Evolutionary conservation across 92 coral and sea anemone species (phyloP).

Genomic region (Heliopora coerulea): DNA sequence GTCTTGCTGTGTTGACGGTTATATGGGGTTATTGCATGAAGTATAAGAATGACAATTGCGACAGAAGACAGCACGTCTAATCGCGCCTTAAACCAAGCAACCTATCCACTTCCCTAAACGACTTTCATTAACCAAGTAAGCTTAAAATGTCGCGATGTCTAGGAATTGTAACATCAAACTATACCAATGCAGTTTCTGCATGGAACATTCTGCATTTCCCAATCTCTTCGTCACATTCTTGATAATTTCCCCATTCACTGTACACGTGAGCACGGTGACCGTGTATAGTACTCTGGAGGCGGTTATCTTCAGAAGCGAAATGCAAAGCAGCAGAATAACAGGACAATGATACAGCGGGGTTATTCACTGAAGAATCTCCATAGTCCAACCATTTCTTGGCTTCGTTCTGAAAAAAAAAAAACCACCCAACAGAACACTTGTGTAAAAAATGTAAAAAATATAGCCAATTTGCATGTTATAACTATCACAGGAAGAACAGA

Average conservation of each 20-base stretch:
- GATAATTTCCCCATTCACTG: background rate
- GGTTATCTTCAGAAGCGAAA: slow-evolving; percentile 18
- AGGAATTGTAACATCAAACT: background rate
- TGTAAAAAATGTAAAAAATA: too few species aligned
- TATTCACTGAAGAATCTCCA: background rate
- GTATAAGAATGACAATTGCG: too few species aligned
- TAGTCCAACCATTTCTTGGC: slow-evolving; percentile 5
- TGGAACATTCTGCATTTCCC: slow-evolving; percentile 2
- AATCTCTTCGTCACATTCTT: slow-evolving; percentile 8
- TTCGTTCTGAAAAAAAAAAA: background rate
- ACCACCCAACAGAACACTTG: too few species aligned
- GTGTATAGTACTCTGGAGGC: background rate
- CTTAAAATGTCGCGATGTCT: too few species aligned
- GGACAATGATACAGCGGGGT: background rate
- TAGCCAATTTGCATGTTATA: too few species aligned
- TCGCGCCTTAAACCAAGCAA: too few species aligned
- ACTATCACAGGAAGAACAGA: too few species aligned
- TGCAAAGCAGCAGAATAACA: slow-evolving; percentile 29
- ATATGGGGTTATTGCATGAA: too few species aligned
- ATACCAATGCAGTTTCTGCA: background rate
- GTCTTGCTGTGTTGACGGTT: too few species aligned
- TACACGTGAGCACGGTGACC: background rate
- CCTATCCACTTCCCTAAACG: too few species aligned
- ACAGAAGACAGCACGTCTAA: too few species aligned
- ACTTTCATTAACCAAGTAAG: too few species aligned